phyloP scores from a whole-genome alignment of 1,140 invertebrate genomes.

The Calephelis virginiensis region DNA sequence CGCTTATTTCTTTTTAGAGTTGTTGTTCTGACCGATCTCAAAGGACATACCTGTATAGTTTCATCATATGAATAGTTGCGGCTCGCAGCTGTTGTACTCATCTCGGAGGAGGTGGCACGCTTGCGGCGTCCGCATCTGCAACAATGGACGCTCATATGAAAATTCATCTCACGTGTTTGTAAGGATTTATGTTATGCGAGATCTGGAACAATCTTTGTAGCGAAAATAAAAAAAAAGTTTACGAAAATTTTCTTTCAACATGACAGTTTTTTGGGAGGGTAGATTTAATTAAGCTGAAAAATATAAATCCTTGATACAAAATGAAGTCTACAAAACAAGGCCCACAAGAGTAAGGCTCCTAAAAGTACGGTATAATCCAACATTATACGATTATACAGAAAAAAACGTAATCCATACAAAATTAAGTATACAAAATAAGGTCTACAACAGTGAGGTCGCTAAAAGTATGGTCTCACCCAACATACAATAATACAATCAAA shows the following conservation, averaged over 20 bases:
- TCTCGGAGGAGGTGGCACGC: constrained; percentile 56
- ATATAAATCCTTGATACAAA: too few species aligned
- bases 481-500: too few species aligned
- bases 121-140: constrained; percentile 58
- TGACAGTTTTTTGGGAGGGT: too few species aligned
- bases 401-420: too few species aligned
- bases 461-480: too few species aligned
- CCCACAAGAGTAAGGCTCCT: not conserved
- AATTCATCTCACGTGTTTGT: not conserved
- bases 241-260: too few species aligned
- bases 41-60: constrained; percentile 57
- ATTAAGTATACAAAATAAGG: too few species aligned
- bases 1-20: too few species aligned
- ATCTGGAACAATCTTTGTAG: too few species aligned
- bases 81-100: constrained; percentile 51
- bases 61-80: constrained; percentile 67
- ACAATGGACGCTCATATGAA: constrained; percentile 4
- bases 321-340: not conserved
- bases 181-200: too few species aligned
- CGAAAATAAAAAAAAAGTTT: not conserved
- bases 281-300: too few species aligned
- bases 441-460: too few species aligned
- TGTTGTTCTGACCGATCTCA: not conserved
- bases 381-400: not conserved
- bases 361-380: not conserved